A percentile compares a stretch with the other conserved stretches of the same genome.
Conservation (phyloP, 2,888 invertebrate genomes). For the Microdon myrmicae region DNA sequence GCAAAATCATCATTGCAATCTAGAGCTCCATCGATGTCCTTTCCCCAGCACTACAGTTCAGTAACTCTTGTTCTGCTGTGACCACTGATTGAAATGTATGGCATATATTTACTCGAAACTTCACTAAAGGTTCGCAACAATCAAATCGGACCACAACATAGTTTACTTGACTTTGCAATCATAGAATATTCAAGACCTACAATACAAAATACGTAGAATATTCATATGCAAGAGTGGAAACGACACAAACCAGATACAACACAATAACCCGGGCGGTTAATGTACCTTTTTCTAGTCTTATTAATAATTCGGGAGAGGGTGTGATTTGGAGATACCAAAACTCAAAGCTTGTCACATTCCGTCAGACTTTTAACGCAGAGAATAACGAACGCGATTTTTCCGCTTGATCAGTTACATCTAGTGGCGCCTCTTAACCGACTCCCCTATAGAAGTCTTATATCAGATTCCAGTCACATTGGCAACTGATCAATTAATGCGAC, state of each 20-base stretch:
- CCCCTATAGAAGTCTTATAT: constrained; percentile 26
- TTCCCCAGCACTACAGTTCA: no score
- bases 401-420: constrained; percentile 38
- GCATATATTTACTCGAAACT: constrained; percentile 22
- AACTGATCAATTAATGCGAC: constrained; percentile 47
- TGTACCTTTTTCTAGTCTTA: no score
- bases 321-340: no score
- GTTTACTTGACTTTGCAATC: no score
- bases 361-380: constrained; percentile 14
- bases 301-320: no score
- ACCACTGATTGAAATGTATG: constrained; percentile 34
- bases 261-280: no score
- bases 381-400: constrained; percentile 43
- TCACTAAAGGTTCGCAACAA: constrained; percentile 21
- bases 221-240: background rate
- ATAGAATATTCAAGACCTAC: constrained; percentile 25
- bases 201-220: constrained; percentile 17
- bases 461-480: constrained; percentile 42
- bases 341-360: constrained; percentile 9
- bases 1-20: no score
- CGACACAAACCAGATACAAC: constrained; percentile 1
- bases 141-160: constrained; percentile 3
- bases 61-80: constrained; percentile 22
- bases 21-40: no score
- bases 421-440: constrained; percentile 46